Conservation (phyloP, 2,113 vertebrate species). For the Charina bottae region DNA sequence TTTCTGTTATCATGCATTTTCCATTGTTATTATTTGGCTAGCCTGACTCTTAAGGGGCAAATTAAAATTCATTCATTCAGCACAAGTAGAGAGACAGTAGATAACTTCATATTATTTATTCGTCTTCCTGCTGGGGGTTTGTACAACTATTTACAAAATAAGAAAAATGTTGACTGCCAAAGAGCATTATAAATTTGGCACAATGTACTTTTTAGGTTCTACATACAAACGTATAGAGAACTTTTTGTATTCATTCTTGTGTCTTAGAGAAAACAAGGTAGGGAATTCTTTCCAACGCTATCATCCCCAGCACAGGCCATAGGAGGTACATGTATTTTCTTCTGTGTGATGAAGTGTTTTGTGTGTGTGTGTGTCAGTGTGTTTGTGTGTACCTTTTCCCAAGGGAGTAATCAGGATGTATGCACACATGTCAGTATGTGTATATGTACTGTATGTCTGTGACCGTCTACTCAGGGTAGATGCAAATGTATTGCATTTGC, state of each 20-base stretch:
- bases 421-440: too few species aligned
- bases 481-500: too few species aligned
- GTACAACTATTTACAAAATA: slow-evolving; percentile 57
- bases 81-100: slow-evolving; percentile 65
- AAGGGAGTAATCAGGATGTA: too few species aligned
- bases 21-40: slow-evolving; percentile 81
- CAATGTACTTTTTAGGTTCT: slow-evolving; percentile 45
- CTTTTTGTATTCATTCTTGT: neutral
- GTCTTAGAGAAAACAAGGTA: neutral
- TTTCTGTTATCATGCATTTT: slow-evolving; percentile 83
- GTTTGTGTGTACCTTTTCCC: neutral
- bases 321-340: neutral
- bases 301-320: neutral
- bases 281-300: neutral
- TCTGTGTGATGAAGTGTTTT: neutral
- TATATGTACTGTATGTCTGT: too few species aligned
- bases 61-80: slow-evolving; percentile 81
- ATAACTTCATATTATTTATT: slow-evolving; percentile 67
- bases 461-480: too few species aligned
- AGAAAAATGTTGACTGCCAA: slow-evolving; percentile 37
- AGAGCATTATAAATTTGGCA: slow-evolving; percentile 48
- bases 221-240: slow-evolving; percentile 27
- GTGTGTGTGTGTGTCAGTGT: neutral
- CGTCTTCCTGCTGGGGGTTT: slow-evolving; percentile 62
- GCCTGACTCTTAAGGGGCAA: slow-evolving; percentile 78